These are phyloP conservation scores for Craseonycteris thonglongyai DNA, from an alignment of 2,113 vertebrate species.

Conservation along the genomic window DNA sequence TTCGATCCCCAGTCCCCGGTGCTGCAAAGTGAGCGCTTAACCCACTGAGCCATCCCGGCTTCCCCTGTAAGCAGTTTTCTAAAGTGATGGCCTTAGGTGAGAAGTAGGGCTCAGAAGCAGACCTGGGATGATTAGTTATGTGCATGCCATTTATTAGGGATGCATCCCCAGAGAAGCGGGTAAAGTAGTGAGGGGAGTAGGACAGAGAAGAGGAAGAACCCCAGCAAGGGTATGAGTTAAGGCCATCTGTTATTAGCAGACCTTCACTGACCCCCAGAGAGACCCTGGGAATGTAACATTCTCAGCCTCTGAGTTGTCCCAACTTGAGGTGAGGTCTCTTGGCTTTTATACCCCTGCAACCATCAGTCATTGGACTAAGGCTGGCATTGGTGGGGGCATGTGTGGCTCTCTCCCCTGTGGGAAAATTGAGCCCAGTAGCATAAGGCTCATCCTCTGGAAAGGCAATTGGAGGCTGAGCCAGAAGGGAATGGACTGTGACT, in stretches of 20 bases:
- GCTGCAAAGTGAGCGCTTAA: too few relatives aligned
- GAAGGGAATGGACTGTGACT: background rate
- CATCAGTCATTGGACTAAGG: background rate
- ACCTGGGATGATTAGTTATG: background rate
- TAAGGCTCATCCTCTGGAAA: background rate
- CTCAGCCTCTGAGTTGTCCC: background rate
- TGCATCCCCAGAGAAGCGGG: background rate
- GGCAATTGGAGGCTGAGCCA: background rate
- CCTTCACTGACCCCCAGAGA: background rate
- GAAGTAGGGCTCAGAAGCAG: background rate
- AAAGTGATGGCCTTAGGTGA: background rate
- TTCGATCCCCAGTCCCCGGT: too few relatives aligned
- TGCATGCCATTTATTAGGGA: background rate
- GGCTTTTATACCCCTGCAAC: background rate
- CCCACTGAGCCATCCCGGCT: too few relatives aligned
- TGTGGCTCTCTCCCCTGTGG: background rate
- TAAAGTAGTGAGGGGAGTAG: too few relatives aligned
- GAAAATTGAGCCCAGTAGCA: background rate
- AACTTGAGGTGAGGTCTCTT: background rate
- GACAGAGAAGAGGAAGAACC: background rate
- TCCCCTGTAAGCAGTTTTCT: background rate
- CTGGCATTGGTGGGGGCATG: background rate
- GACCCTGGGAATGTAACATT: background rate
- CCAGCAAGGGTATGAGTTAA: background rate
- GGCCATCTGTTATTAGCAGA: background rate